Evolutionary conservation across 1,140 invertebrate genomes (phyloP).

Genomic region (Parasteatoda tepidariorum): DNA sequence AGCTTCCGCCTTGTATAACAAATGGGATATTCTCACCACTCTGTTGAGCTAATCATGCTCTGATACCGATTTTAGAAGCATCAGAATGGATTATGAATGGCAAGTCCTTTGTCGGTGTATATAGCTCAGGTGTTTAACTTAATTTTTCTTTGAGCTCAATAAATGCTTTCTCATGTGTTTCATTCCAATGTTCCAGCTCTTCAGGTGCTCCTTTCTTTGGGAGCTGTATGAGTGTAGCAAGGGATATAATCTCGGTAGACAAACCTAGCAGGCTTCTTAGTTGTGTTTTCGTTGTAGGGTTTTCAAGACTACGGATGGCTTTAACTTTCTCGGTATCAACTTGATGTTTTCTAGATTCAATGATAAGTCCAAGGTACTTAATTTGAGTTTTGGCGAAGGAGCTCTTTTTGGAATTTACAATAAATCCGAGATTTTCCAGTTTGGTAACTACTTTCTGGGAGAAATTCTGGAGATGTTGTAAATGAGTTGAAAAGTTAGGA

Average conservation of each 20-base stretch:
- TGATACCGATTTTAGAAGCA: conserved; percentile 68
- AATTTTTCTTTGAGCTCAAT: not conserved
- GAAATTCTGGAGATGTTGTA: not conserved
- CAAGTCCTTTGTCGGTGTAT: not conserved
- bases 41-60: conserved; percentile 69
- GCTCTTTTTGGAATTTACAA: not conserved
- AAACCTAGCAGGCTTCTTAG: not conserved
- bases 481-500: conserved; percentile 40
- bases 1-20: conserved; percentile 52
- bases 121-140: too few species aligned
- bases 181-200: not conserved
- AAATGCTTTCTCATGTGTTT: not conserved
- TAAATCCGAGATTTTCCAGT: not conserved
- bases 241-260: not conserved
- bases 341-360: not conserved
- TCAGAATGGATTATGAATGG: conserved; percentile 68
- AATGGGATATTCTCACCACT: conserved; percentile 62
- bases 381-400: not conserved
- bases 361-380: not conserved
- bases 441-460: conserved; percentile 4
- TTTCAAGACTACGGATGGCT: not conserved
- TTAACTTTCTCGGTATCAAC: not conserved
- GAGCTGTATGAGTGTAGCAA: not conserved
- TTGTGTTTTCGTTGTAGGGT: not conserved
- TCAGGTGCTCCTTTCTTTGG: not conserved